Conservation (phyloP, 2,888 invertebrate species). For the Heliothis peltigera region DNA sequence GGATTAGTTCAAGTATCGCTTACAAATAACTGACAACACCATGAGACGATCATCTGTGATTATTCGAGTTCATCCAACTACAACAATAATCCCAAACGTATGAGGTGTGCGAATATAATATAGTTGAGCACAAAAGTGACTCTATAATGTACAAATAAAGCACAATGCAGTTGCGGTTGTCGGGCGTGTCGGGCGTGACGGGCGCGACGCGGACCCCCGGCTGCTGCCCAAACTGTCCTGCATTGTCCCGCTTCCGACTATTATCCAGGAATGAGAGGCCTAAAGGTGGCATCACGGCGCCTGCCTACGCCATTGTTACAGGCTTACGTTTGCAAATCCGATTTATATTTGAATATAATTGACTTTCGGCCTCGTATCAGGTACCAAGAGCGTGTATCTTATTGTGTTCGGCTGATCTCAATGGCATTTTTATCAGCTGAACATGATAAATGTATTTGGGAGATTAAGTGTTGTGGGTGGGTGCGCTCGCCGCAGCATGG, state of each 20-base stretch:
- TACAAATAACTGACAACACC: conserved; percentile 32
- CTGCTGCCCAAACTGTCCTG: conserved; percentile 66
- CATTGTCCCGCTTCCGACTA: conserved; percentile 70
- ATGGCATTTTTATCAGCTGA: conserved; percentile 88
- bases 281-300: conserved; percentile 77
- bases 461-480: conserved; percentile 85
- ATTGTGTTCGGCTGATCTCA: conserved; percentile 87
- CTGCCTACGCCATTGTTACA: conserved; percentile 84
- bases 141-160: conserved; percentile 75
- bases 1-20: conserved; percentile 40
- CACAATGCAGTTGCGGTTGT: conserved; percentile 63
- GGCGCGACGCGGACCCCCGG: conserved; percentile 66
- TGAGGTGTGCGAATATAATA: conserved; percentile 56
- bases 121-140: conserved; percentile 69
- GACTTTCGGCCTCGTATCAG: conserved; percentile 87
- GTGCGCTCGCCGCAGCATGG: conserved; percentile 64
- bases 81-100: conserved; percentile 55
- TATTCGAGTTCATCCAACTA: conserved; percentile 26
- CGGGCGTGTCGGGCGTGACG: conserved; percentile 64
- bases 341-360: conserved; percentile 90
- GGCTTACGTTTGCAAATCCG: conserved; percentile 89
- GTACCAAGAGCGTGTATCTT: conserved; percentile 82
- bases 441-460: conserved; percentile 88
- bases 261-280: conserved; percentile 69
- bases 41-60: conserved; percentile 20